Percentiles rank a stretch among this genome's conserved stretches.
Conservation (phyloP, 2,113 vertebrate species). For the Phoxinus phoxinus region DNA sequence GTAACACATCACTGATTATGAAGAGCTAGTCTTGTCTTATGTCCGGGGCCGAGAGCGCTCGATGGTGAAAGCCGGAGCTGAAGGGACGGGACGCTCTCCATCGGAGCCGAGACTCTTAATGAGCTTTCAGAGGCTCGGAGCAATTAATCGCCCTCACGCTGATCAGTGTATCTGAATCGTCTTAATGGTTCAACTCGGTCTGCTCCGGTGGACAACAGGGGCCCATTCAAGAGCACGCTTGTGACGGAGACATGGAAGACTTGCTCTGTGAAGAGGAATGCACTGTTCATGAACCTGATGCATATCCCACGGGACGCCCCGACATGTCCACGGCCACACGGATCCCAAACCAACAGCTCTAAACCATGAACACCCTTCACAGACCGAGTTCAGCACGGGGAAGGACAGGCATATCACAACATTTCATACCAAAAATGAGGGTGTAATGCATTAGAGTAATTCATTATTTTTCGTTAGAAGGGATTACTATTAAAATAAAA, state of each 20-base stretch:
- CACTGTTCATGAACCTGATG: constrained; percentile 67
- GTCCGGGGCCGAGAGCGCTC: too few species aligned
- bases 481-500: too few species aligned
- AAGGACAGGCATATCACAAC: too few species aligned
- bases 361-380: too few species aligned
- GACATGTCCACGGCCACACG: constrained; percentile 57
- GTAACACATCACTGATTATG: too few species aligned
- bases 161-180: neutral
- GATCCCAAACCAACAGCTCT: constrained; percentile 28
- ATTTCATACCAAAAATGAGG: too few species aligned
- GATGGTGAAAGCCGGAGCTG: too few species aligned
- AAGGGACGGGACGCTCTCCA: neutral
- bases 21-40: too few species aligned
- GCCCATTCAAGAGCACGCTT: constrained; percentile 44
- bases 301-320: constrained; percentile 52
- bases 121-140: neutral
- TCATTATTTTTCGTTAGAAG: too few species aligned
- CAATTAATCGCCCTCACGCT: constrained; percentile 24
- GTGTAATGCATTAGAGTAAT: too few species aligned
- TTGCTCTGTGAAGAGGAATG: constrained; percentile 64
- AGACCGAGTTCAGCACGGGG: too few species aligned
- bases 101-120: neutral
- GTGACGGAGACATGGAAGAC: constrained; percentile 67
- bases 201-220: neutral
- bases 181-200: neutral